Evolutionary conservation across 1,140 invertebrate genomes (phyloP), one percentile per base, ranked within the genome.

Genomic region (Meloidogyne hapla): DNA sequence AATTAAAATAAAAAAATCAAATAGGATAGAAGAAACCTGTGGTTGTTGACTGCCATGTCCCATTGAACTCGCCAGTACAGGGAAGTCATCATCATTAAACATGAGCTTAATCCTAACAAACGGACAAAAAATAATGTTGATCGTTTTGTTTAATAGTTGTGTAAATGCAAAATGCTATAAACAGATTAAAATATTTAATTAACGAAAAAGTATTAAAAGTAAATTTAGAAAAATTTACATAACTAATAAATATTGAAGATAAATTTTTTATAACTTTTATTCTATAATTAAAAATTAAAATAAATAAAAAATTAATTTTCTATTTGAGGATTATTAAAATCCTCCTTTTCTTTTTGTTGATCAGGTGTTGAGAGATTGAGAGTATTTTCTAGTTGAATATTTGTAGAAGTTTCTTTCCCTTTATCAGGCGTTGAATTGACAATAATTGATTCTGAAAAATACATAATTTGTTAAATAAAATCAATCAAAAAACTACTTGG

Each of bases 31-130:
- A 1, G 9, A 10, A 67, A 67, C 65, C 56, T 73, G 71, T 38
- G 33, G 71, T 2, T 61, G 64, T 38, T 73, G 71, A 61, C 56
- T 73, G 28, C 42, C 56, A 63, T 73, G 71, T 18, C 42, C 21
- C 56, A 33, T 40, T 25, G 71, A 73, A 33, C 64, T 73, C 38
- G 71, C 56, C 71, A 73, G 33, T 23, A 40, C 71, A 38, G 71
- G 71, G 64, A 73, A 73, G 28, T 73, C 71, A 64, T 73, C 71
- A 28, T 73, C 71, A 73, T 73, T 73, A 28, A 73, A 63, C 71
- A 73, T 73, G 28, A 56, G 48, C n/a, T 56, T 56, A 56, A 56
- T n/a, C n/a, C n/a, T n/a, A n/a, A n/a, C 45, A 18, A 48, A 48
- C 15, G 13, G 18, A 56, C 48, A 56, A 56, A 56, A 6, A 33